Percentiles rank a stretch among this genome's conserved stretches.
Evolutionary conservation across 2,888 invertebrate genomes (phyloP).

Genomic region (Griposia aprilina): DNA sequence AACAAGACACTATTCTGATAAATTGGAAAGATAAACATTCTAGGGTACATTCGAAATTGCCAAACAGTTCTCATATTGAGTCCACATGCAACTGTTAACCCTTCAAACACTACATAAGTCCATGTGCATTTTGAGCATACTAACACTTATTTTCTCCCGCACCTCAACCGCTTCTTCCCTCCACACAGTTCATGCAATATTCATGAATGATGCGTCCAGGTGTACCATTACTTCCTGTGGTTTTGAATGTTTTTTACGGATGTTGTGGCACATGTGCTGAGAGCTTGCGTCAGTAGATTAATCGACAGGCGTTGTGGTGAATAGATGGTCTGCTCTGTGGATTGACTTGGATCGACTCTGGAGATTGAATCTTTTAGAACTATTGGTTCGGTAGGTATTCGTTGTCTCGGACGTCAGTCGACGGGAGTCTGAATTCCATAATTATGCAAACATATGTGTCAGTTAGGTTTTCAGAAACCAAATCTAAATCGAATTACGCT

Average conservation of each 20-base stretch:
- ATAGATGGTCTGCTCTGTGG: conserved; percentile 27
- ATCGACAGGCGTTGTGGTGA: conserved; percentile 44
- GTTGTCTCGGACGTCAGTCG: not conserved
- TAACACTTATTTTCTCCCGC: not conserved
- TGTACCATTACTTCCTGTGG: conserved; percentile 69
- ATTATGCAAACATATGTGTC: too few species aligned
- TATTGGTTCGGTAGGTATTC: not conserved
- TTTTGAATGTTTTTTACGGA: conserved; percentile 67
- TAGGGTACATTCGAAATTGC: too few species aligned
- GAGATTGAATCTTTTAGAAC: not conserved
- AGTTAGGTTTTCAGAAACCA: not conserved
- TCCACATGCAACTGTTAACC: too few species aligned
- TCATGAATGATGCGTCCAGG: conserved; percentile 69
- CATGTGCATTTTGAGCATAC: conserved; percentile 1
- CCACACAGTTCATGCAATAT: conserved; percentile 61
- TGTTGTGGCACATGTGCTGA: conserved; percentile 58
- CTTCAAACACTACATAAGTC: too few species aligned
- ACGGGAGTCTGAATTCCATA: not conserved
- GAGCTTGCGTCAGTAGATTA: conserved; percentile 50
- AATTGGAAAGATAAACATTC: too few species aligned
- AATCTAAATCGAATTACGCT: not conserved
- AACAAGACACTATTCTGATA: too few species aligned
- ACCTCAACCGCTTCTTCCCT: conserved; percentile 9
- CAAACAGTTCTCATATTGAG: too few species aligned
- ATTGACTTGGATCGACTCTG: too few species aligned